Percentiles rank a stretch among this genome's conserved stretches.
Conservation (phyloP, 2,888 invertebrate genomes). For the Amitus sp. region DNA sequence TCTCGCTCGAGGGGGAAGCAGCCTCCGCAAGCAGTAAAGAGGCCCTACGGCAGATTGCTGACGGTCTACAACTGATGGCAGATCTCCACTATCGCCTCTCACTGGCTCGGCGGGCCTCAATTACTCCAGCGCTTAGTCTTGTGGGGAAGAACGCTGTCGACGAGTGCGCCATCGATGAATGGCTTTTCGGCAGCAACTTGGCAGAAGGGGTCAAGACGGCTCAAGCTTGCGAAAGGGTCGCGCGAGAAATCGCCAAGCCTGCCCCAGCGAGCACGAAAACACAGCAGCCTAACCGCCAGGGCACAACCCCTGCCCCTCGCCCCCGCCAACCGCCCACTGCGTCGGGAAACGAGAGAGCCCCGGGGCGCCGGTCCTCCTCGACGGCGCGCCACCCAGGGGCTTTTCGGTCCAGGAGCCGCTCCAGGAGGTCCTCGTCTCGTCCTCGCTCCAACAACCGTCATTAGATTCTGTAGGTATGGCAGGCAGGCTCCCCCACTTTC, state of each 20-base stretch:
- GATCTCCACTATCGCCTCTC: constrained; percentile 18
- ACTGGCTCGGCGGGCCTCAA: constrained; percentile 13
- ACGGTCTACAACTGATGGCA: constrained; percentile 11
- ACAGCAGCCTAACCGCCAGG: too few relatives aligned
- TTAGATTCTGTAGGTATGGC: constrained; percentile 10
- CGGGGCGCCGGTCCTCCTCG: neutral
- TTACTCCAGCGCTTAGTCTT: constrained; percentile 14
- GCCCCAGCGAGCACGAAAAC: neutral
- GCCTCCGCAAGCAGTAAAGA: constrained; percentile 3
- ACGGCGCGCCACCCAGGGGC: constrained; percentile 12
- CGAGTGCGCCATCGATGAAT: constrained; percentile 14
- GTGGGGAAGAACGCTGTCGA: constrained; percentile 11
- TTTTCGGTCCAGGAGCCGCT: constrained; percentile 2
- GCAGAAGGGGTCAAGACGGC: constrained; percentile 13
- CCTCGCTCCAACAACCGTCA: constrained; percentile 2
- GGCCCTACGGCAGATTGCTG: constrained; percentile 7
- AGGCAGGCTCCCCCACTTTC: neutral
- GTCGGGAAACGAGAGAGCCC: constrained; percentile 12
- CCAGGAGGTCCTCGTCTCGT: neutral
- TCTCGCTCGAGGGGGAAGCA: constrained; percentile 3
- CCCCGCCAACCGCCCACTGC: too few relatives aligned
- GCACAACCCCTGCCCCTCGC: too few relatives aligned
- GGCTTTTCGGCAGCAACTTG: constrained; percentile 15
- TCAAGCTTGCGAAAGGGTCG: constrained; percentile 5
- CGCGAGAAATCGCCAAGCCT: neutral